phyloP scores from a whole-genome alignment of 2,113 vertebrate species.

The Perccottus glenii region DNA sequence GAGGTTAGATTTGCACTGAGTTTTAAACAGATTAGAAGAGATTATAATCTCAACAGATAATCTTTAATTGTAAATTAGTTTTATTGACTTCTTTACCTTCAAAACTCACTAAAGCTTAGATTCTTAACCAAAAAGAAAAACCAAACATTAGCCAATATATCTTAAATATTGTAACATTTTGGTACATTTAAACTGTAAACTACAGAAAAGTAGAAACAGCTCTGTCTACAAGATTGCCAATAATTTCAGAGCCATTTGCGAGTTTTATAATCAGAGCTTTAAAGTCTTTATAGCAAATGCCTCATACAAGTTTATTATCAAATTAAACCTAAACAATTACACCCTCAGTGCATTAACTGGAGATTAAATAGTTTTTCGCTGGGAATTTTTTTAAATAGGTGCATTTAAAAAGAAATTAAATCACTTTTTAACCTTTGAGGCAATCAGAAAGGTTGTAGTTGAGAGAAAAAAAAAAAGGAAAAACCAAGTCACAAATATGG shows the following conservation, averaged over 20 bases:
- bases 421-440: background rate
- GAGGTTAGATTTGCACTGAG: no score
- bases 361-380: background rate
- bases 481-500: background rate
- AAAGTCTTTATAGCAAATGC: background rate
- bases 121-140: background rate
- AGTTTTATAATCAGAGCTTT: background rate
- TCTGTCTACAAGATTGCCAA: background rate
- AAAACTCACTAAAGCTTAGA: background rate
- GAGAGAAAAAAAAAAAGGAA: no score
- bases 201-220: no score
- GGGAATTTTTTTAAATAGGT: background rate
- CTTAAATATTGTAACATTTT: background rate
- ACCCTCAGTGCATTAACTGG: no score
- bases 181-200: background rate
- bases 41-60: background rate
- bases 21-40: no score
- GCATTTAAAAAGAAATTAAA: background rate
- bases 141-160: background rate
- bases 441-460: background rate
- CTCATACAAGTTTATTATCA: background rate
- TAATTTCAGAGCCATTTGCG: background rate
- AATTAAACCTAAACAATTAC: background rate
- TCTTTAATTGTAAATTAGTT: background rate
- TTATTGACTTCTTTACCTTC: background rate